Percentiles rank a stretch among this genome's conserved stretches.
Evolutionary conservation across 2,888 invertebrate species (phyloP).

Genomic region (Agrenia bidenticulata): DNA sequence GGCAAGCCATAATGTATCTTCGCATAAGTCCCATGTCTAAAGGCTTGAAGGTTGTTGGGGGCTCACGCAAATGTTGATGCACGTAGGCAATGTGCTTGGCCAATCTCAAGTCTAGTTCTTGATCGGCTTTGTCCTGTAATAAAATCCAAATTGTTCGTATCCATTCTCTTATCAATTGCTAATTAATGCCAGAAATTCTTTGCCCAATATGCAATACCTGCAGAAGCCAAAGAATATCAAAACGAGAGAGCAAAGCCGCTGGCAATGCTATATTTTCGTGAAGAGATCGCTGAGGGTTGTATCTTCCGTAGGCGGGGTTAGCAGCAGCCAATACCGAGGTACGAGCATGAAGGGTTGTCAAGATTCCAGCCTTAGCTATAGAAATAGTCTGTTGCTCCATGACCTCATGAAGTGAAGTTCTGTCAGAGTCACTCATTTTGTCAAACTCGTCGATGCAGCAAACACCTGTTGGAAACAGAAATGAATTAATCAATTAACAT

Average conservation of each 20-base stretch:
- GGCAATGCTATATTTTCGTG: constrained; percentile 98
- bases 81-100: constrained; percentile 98
- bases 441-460: constrained; percentile 99
- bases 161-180: neutral
- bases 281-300: constrained; percentile 90
- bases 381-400: constrained; percentile 99
- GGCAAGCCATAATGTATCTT: constrained; percentile 87
- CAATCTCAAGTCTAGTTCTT: constrained; percentile 70
- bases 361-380: constrained; percentile 99
- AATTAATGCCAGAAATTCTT: no score
- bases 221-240: constrained; percentile 94
- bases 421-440: constrained; percentile 95
- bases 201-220: no score
- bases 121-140: constrained; percentile 60
- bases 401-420: constrained; percentile 95
- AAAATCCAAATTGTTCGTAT: neutral
- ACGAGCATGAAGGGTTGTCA: constrained; percentile 96
- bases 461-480: constrained; percentile 58
- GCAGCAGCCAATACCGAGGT: constrained; percentile 98
- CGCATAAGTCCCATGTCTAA: constrained; percentile 91
- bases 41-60: constrained; percentile 69
- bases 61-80: constrained; percentile 87
- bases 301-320: constrained; percentile 97
- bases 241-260: constrained; percentile 92
- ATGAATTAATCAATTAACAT: neutral